These are phyloP conservation scores for Crotalus tigris DNA, from an alignment of 2,113 vertebrate genomes.

Conservation along the genomic window DNA sequence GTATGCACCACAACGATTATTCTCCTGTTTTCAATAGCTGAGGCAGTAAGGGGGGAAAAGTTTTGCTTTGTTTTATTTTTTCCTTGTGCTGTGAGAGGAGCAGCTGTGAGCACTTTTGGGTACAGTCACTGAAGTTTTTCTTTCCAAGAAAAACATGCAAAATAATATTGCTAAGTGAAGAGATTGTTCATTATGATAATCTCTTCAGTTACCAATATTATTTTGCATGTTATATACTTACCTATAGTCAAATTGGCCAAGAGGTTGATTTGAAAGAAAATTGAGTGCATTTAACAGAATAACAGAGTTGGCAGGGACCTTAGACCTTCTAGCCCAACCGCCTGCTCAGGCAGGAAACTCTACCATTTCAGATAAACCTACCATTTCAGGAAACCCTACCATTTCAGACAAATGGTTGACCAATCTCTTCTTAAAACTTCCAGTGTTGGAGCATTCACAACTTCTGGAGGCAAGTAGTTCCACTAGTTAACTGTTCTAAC, in stretches of 20 bases:
- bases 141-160: neutral
- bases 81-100: neutral
- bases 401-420: too few species aligned
- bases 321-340: too few species aligned
- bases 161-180: neutral
- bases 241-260: neutral
- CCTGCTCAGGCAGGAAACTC: too few species aligned
- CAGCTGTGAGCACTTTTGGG: neutral
- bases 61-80: neutral
- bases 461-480: too few species aligned
- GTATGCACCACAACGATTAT: neutral
- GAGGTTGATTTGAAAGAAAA: neutral
- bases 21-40: neutral
- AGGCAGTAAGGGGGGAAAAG: neutral
- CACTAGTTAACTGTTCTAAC: too few species aligned
- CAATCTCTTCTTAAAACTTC: too few species aligned
- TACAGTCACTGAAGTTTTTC: neutral
- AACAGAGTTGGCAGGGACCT: too few species aligned
- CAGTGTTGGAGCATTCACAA: too few species aligned
- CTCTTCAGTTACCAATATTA: too few species aligned
- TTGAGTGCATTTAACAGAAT: neutral
- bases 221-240: neutral
- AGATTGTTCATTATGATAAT: neutral
- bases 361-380: too few species aligned
- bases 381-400: too few species aligned